These are phyloP conservation scores for Eretmochelys imbricata DNA, from an alignment of 2,113 vertebrate genomes.

Conservation along the genomic window DNA sequence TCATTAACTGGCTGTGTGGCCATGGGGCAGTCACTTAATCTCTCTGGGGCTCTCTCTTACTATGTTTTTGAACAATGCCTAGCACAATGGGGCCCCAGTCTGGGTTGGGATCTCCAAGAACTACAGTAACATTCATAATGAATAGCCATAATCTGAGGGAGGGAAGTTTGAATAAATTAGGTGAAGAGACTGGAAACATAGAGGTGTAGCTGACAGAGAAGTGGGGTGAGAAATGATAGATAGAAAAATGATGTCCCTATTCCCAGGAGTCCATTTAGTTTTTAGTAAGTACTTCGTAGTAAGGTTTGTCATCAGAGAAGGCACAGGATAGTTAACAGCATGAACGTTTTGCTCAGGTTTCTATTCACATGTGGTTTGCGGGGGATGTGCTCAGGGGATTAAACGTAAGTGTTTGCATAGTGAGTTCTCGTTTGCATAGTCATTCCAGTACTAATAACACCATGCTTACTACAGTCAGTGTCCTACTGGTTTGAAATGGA, in stretches of 20 bases:
- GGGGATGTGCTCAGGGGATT: too few species aligned
- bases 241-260: neutral
- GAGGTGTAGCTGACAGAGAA: neutral
- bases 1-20: neutral
- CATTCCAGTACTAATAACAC: neutral
- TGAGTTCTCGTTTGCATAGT: neutral
- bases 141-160: neutral
- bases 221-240: neutral
- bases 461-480: neutral
- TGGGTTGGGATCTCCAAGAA: neutral
- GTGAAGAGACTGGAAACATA: accelerated
- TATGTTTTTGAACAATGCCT: neutral
- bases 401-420: too few species aligned
- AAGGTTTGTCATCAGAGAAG: neutral
- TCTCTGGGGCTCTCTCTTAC: neutral
- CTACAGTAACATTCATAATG: neutral
- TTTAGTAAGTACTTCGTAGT: neutral
- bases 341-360: neutral
- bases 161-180: accelerated
- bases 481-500: neutral
- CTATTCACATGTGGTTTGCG: neutral
- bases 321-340: neutral
- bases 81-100: neutral
- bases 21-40: neutral
- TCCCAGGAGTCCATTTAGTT: neutral